Base-by-base conservation (phyloP, 2,888 invertebrate genomes). In the Sinopyrophorus schimmeli region DNA sequence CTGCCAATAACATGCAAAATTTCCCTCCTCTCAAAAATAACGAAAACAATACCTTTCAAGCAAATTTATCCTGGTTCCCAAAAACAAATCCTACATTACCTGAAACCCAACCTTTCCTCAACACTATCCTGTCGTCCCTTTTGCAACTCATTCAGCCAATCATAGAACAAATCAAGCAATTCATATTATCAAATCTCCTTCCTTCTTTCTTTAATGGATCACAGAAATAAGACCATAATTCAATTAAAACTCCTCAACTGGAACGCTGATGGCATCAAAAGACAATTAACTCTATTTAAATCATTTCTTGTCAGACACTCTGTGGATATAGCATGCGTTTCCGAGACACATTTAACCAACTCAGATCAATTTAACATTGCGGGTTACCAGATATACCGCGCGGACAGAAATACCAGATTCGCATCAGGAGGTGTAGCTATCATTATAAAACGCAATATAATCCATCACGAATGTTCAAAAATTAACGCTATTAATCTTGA, bases 401-500 rank as follows among this genome's bases (percentile, higher is more conserved):
- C 18, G 18, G 31, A 31, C 14, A 31, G 31, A 31, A n/a, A 31
- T 14, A 10, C 31, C 9, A 17, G 6, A 2, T 5, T 31, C n/a
- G 17, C 31, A n/a, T 31, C 18, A 18, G 31, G 31, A 2, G 31
- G 31, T 9, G 18, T 18, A 10, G 31, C 18, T 11, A 31, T 30
- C n/a, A 3, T 31, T 2, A n/a, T 31, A 10, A 18, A 31, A 5
- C 17, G 11, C 2, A 31, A 31, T 14, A 31, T 31, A 1, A 10
- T 31, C 9, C 31, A 31, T 15, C 16, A 30, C 10, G 15, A 30
- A 15, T 7, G 30, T 30, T 24, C 21, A 21, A n/a, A n/a, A n/a
- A 26, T 15, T 15, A 39, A 39, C 26, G 27, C 39, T 16, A 39
- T 21, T 17, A 39, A 39, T 14, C 39, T 39, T 9, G 39, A 39